Percentiles rank a stretch among this genome's conserved stretches.
Evolutionary conservation across 2,888 invertebrate species (phyloP).

Genomic region (Cheilosia pagana): DNA sequence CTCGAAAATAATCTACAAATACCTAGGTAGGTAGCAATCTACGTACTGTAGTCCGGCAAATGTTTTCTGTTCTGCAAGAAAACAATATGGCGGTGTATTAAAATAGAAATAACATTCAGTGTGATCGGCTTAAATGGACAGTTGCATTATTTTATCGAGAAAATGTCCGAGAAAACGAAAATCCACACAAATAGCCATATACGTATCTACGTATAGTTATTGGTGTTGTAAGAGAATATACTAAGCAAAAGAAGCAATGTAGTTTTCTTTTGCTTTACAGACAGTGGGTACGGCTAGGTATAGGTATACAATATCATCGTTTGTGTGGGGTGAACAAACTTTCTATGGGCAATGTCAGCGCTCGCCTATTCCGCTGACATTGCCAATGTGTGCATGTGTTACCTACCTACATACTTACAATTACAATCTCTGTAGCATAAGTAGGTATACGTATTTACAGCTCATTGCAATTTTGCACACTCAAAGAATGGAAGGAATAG

Average conservation of each 20-base stretch:
- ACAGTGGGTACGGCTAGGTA: slow-evolving; percentile 1
- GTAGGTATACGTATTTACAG: slow-evolving; percentile 9
- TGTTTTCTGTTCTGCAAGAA: neutral
- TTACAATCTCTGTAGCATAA: neutral
- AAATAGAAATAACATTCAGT: neutral
- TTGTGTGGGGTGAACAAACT: slow-evolving; percentile 70
- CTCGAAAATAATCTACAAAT: too few species aligned
- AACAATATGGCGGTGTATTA: slow-evolving; percentile 1
- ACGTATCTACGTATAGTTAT: neutral
- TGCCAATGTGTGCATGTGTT: slow-evolving; percentile 40
- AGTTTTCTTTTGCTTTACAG: slow-evolving; percentile 51
- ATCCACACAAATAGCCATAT: slow-evolving; percentile 38
- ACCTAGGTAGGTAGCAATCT: too few species aligned
- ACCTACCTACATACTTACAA: slow-evolving; percentile 11
- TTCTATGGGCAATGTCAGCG: slow-evolving; percentile 63
- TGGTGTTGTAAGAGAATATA: too few species aligned
- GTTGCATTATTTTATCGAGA: neutral
- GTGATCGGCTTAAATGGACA: neutral
- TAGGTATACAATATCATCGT: slow-evolving; percentile 16
- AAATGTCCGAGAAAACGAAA: slow-evolving; percentile 10
- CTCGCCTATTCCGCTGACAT: slow-evolving; percentile 52
- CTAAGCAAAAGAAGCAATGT: slow-evolving; percentile 14
- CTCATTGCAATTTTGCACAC: slow-evolving; percentile 51
- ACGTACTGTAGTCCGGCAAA: too few species aligned
- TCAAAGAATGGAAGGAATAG: slow-evolving; percentile 53